Base-by-base conservation (phyloP, 2,888 invertebrate species). In the Vesta saturnalis region DNA sequence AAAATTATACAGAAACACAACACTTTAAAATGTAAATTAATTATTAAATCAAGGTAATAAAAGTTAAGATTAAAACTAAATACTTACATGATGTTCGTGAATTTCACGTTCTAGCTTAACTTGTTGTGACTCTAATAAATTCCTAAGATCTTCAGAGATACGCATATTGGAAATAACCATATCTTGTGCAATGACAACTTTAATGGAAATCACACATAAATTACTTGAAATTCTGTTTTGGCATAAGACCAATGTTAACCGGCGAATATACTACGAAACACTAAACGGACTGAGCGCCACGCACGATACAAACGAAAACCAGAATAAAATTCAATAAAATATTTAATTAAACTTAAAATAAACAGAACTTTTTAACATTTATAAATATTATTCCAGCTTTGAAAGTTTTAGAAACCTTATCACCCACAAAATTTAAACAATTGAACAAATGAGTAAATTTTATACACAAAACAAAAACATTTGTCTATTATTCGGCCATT, bases 261-360 rank as follows among this genome's bases (percentile, higher is more conserved):
- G 46, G 67, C 22, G 63, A 67, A 47, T 60, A 60, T 10, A 68
- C 57, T 60, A 64, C 39, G 60, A 64, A 56, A 67, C 60, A 71
- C 67, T 70, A 54, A 64, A 67, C 60, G 67, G 69, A 73, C 71
- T 71, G 73, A 74, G 77, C 62, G 75, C 77, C 62, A 68, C 78
- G 73, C 79, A 79, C 63, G 76, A 78, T 59, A 75, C 69, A 70
- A 74, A 67, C 72, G 67, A 73, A 71, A 64, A 70, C 58, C 69
- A 72, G 72, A 72, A 73, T 73, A 67, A 70, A 74, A 73, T 74
- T 74, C 72, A 65, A 72, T 73, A 72, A 72, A 69, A 30, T 65
- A 39, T 49, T 39, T 56, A 54, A 46, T 47, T 57, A 39, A 43
- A 8, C 19, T 52, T 21, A 18, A 52, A 19, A 21, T 19, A 52